Base-by-base conservation (phyloP, 2,888 invertebrate genomes). In the Bembecia ichneumoniformis region DNA sequence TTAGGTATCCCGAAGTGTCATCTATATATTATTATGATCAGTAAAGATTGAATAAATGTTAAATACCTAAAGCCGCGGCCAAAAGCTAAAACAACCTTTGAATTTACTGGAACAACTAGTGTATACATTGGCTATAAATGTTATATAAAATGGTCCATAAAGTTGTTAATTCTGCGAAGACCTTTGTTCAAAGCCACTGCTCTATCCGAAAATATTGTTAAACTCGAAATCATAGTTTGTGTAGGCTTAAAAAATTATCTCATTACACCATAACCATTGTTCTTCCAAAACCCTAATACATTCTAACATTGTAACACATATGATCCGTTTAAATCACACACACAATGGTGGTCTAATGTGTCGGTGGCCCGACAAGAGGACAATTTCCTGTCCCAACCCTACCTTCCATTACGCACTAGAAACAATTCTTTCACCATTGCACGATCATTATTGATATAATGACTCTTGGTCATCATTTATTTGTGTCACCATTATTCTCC, bases 371-470 rank as follows among this genome's bases (percentile, higher is more conserved):
- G 76, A 79, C 77, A 80, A 81, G 78, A 82, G 77, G 78, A 82
- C 82, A 82, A 86, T 83, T 86, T 86, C 84, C 84, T 81, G 82
- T 59, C 71, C 68, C 72, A 71, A 74, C 82, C 82, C 78, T 69
- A 73, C 77, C 77, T 79, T 74, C 69, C 72, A 78, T 80, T 79
- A 78, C 70, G 70, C 69, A 71, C 71, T 78, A 76, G 72, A 82
- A 82, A 83, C 80, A 81, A 82, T 80, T 77, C 75, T 66, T 71
- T 63, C 66, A 68, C 74, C 77, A 77, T 80, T 78, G 77, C 69
- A 77, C 28, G 28, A 77, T 77, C 81, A 78, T 80, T 79, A 80
- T 74, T 77, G 73, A 72, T 69, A 60, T 71, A 72, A 67, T 62
- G 55, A 54, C 58, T 28, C 28, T 28, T 28, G 28, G 62, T 62